Percentiles rank a stretch among this genome's conserved stretches.
phyloP scores from a whole-genome alignment of 2,888 invertebrate species.

The Lamellibrachia columna region DNA sequence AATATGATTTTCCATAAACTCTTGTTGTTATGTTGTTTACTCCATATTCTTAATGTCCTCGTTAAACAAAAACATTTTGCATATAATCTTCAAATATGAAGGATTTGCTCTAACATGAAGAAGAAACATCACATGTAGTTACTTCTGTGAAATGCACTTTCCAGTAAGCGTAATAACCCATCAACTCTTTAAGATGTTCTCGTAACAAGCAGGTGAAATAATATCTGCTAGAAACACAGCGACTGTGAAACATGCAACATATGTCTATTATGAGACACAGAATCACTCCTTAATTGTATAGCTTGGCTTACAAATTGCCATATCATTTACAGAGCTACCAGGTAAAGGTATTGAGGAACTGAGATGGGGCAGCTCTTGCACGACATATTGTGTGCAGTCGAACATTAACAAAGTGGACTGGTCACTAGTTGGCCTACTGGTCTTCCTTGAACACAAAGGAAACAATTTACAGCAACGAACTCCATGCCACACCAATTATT shows the following conservation, averaged over 20 bases:
- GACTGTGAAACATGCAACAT: background rate
- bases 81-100: background rate
- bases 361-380: background rate
- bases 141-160: background rate
- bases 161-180: background rate
- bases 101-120: too few relatives aligned
- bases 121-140: background rate
- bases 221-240: background rate
- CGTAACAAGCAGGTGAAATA: background rate
- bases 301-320: background rate
- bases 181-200: background rate
- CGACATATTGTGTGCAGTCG: conserved; percentile 2
- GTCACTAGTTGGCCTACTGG: conserved; percentile 7
- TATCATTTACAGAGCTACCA: background rate
- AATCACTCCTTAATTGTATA: background rate
- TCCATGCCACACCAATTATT: background rate
- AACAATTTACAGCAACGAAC: background rate
- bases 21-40: background rate
- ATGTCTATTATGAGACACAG: background rate
- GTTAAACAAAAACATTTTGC: background rate
- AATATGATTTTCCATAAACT: background rate
- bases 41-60: background rate
- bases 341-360: background rate
- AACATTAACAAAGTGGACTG: background rate
- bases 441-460: background rate